These are phyloP conservation scores for Chloropsis hardwickii DNA, from an alignment of 2,113 vertebrate genomes.

Conservation along the genomic window DNA sequence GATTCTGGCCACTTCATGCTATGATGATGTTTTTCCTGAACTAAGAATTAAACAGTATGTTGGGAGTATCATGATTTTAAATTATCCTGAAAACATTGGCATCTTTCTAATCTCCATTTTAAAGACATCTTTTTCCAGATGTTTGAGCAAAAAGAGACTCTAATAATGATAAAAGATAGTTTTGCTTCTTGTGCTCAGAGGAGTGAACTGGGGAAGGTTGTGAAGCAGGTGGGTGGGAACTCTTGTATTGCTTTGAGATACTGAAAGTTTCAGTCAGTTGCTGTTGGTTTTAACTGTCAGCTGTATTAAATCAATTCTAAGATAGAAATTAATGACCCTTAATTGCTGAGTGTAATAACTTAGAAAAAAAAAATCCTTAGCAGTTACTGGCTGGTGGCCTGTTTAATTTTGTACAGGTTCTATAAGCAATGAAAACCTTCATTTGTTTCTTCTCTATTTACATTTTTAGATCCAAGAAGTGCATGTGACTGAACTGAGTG, in stretches of 20 bases:
- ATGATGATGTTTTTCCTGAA: background rate
- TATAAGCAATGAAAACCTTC: background rate
- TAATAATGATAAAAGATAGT: background rate
- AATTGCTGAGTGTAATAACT: background rate
- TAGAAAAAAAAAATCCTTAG: background rate
- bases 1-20: background rate
- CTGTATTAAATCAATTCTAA: background rate
- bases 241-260: background rate
- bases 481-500: background rate
- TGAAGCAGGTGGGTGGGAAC: background rate
- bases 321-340: background rate
- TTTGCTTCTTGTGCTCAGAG: background rate
- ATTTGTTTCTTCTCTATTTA: background rate
- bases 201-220: background rate
- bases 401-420: background rate
- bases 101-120: background rate
- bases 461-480: constrained; percentile 42
- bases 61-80: background rate
- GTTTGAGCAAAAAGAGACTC: background rate
- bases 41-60: background rate
- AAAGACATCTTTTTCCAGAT: background rate
- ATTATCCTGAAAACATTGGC: background rate
- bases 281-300: background rate
- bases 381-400: background rate
- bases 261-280: background rate